Evolutionary conservation across 2,113 vertebrate genomes (phyloP), one percentile per base, ranked within the genome.

Genomic region (Eubucco bourcierii): DNA sequence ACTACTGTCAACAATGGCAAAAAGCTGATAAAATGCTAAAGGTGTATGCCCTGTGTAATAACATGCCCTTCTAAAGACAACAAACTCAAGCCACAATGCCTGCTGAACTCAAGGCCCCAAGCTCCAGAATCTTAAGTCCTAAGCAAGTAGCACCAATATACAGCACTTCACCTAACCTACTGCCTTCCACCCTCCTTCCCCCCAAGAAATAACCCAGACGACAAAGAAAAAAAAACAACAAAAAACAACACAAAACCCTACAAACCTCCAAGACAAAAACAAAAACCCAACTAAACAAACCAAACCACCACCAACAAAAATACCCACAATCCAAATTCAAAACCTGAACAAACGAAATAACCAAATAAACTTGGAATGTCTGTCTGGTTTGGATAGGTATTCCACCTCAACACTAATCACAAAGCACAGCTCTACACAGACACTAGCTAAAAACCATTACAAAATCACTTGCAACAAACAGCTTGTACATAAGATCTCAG

Each of bases 101-200:
- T 44, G 7, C 1, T 15, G 6, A 6, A 3, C 15, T 52, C 19
- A 47, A 27, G 1, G 5, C 9, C 3, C 4, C 4, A 16, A 50
- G 56, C 6, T 10, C 8, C 10, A 23, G 14, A 67, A 68, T 33
- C 47, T 66, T 47, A 67, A 80, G 37, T 15, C 5, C 25, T 68
- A 44, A 71, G 20, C 29, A n/a, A 71, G 20, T n/a, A n/a, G 11
- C 24, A 78, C 15, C 8, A 50, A 77, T 2, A 11, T 18, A 29
- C 11, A 2, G 20, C 0, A 4, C 8, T 16, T 20, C 47, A 50
- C 47, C 52, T 53, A 53, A 53, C 52, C 52, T 27, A 14, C 52
- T 8, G 21, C 52, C 13, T 10, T 50, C 52, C 52, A 53, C 12
- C 17, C 46, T 12, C 29, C 29, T 7, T 15, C 10, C 23, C 10